phyloP scores from a whole-genome alignment of 1,140 invertebrate species.

The Rhopalosiphum maidis region DNA sequence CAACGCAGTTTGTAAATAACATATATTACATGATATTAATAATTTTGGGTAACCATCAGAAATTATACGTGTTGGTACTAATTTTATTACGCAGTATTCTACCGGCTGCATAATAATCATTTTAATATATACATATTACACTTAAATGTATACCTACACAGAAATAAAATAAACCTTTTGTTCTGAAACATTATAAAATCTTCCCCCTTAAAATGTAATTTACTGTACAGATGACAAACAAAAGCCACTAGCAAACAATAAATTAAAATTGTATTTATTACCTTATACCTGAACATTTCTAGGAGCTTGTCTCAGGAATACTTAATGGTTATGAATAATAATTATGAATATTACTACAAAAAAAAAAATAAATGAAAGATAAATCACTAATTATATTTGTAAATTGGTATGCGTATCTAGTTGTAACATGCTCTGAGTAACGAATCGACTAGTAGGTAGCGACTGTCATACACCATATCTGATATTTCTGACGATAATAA shows the following conservation, averaged over 20 bases:
- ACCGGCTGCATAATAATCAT: conserved; percentile 8
- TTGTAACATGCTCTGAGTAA: neutral
- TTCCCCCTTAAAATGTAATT: conserved; percentile 25
- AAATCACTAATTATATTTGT: neutral
- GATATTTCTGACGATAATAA: neutral
- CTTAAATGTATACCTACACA: neutral
- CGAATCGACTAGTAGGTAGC: neutral
- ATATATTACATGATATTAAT: neutral
- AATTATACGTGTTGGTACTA: neutral
- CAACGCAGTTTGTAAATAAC: neutral
- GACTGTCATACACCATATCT: neutral
- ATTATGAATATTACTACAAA: neutral
- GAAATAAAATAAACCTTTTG: neutral
- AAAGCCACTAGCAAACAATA: neutral
- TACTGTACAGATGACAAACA: neutral
- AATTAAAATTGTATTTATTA: neutral
- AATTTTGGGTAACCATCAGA: neutral
- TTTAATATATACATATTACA: neutral
- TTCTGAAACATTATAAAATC: conserved; percentile 6
- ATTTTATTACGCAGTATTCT: neutral
- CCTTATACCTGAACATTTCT: neutral
- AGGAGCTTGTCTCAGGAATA: neutral
- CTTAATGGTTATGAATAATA: conserved; percentile 1
- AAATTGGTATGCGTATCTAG: neutral
- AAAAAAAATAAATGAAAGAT: neutral